Conservation (phyloP, 2,888 invertebrate species). For the Amphimallon solstitiale region DNA sequence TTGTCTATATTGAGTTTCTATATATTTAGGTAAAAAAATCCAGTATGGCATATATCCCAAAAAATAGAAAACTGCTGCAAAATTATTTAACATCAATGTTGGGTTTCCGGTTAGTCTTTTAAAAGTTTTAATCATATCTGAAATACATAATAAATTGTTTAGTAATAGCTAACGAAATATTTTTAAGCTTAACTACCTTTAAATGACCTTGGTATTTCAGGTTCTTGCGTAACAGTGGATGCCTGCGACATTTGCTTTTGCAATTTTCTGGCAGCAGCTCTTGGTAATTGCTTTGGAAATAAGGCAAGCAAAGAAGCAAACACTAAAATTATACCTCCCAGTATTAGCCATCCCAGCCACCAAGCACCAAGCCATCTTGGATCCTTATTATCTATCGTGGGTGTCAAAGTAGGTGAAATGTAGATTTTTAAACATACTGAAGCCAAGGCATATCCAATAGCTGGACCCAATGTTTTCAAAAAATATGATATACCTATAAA, state of each 20-base stretch:
- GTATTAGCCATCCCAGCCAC: constrained; percentile 81
- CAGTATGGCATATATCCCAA: constrained; percentile 79
- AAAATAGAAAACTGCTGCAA: constrained; percentile 78
- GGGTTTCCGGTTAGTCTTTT: constrained; percentile 72
- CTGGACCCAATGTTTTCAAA: constrained; percentile 75
- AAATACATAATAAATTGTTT: constrained; percentile 48
- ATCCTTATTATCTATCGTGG: constrained; percentile 73
- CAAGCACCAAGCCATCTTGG: constrained; percentile 86
- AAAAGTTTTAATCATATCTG: constrained; percentile 73
- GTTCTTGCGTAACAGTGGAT: constrained; percentile 47
- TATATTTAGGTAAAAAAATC: constrained; percentile 85
- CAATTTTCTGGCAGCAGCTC: constrained; percentile 69
- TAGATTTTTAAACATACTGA: constrained; percentile 74
- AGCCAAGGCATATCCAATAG: constrained; percentile 73
- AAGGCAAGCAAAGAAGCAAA: constrained; percentile 72
- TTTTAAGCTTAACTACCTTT: constrained; percentile 58
- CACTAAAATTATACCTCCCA: constrained; percentile 69
- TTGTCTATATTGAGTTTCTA: constrained; percentile 82
- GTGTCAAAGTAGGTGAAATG: constrained; percentile 72
- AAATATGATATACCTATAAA: constrained; percentile 73
- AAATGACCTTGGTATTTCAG: constrained; percentile 62
- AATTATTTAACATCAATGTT: constrained; percentile 77
- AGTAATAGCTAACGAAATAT: constrained; percentile 10
- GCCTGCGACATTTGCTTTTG: constrained; percentile 46
- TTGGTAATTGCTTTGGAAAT: constrained; percentile 76